Evolutionary conservation across 2,113 vertebrate genomes (phyloP), one percentile per base, ranked within the genome.

Genomic region (Octodon degus): DNA sequence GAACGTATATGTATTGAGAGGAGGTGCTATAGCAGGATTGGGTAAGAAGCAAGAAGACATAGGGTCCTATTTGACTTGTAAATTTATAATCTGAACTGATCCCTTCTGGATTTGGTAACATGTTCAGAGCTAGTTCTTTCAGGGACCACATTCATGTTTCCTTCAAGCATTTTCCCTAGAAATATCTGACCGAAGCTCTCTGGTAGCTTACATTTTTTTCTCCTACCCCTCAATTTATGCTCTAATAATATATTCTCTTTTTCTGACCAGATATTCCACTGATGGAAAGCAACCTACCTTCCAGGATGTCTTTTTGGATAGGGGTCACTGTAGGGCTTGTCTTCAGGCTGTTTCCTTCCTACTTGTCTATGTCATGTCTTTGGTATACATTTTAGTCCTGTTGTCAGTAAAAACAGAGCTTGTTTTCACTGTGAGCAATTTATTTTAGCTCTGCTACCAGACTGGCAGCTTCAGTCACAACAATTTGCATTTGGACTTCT

Each of bases 331-430:
- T 93, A 63, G 90, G 9, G 60, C 47, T 89, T 32, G 76, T 84
- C n/a, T 47, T 93, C n/a, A 79, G 65, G 50, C 58, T 76, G 27
- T 70, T 70, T 87, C 76, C 81, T 63, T 50, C 60, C 89, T 77
- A 58, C 47, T 65, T 25, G 32, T 60, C 85, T 34, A 76, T 82
- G 32, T 62, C 32, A 25, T 47, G 43, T 92, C 70, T 50, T 20
- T 47, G 10, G 47, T 32, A 88, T 53, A 81, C 34, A 90, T 25
- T 83, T 89, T 4, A 14, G 55, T 50, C 81, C 83, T 94, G 86
- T 79, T 91, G 77, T 94, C 86, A 94, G 25, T 68, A 72, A 90
- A 94, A 95, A 94, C 86, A 93, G 14, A 34, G 12, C n/a, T 67
- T 92, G 74, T 81, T 94, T 91, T 91, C 81, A 80, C 88, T 87